Conservation (phyloP, 2,113 vertebrate genomes). For the Prionailurus bengalensis region DNA sequence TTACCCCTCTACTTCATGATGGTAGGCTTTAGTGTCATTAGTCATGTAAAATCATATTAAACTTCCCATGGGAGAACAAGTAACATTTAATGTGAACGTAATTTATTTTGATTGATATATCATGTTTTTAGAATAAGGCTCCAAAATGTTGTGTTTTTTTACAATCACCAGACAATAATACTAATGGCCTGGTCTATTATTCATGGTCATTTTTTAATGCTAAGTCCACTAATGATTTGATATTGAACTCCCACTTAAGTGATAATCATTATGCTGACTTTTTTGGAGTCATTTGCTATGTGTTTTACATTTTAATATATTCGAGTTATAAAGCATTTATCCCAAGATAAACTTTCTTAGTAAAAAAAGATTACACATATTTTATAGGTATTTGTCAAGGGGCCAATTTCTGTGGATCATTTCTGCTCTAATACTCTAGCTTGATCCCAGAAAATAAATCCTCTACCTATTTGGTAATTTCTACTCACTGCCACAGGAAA, state of each 20-base stretch:
- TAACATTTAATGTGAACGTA: slow-evolving; percentile 65
- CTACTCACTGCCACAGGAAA: background rate
- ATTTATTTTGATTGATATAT: slow-evolving; percentile 66
- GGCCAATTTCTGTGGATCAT: background rate
- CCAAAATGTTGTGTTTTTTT: slow-evolving; percentile 65
- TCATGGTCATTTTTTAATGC: slow-evolving; percentile 43
- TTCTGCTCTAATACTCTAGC: background rate
- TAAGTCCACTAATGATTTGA: background rate
- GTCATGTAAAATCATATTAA: slow-evolving; percentile 49
- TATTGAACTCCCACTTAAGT: slow-evolving; percentile 67
- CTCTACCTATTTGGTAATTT: background rate
- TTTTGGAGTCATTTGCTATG: slow-evolving; percentile 67
- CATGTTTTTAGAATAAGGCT: slow-evolving; percentile 60
- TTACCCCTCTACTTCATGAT: background rate
- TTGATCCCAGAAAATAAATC: background rate
- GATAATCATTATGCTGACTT: slow-evolving; percentile 79
- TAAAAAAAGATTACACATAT: slow-evolving; percentile 79
- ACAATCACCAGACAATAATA: slow-evolving; percentile 69
- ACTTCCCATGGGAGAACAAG: background rate
- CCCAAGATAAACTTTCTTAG: slow-evolving; percentile 72
- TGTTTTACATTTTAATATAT: slow-evolving; percentile 77
- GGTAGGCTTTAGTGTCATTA: slow-evolving; percentile 26
- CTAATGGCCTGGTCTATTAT: slow-evolving; percentile 78
- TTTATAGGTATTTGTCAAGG: background rate
- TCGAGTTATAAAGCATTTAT: slow-evolving; percentile 80